A percentile compares a stretch with the other conserved stretches of the same genome.
Conservation (phyloP, 2,113 vertebrate species). For the Anguilla rostrata region DNA sequence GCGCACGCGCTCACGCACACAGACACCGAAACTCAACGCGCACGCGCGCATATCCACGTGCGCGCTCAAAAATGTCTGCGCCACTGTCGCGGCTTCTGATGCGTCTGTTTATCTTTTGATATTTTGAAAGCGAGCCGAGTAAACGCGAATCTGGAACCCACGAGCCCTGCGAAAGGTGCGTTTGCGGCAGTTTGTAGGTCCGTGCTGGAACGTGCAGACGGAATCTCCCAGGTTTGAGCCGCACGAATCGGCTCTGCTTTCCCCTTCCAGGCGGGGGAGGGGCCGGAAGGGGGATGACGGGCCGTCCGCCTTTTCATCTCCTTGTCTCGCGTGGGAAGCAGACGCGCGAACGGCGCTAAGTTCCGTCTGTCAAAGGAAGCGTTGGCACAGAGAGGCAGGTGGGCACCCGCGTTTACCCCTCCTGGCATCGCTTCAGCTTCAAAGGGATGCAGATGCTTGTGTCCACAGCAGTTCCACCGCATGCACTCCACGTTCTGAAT, state of each 20-base stretch:
- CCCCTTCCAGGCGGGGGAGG: too few relatives aligned
- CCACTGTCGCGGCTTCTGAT: background rate
- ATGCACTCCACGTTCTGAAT: constrained; percentile 49
- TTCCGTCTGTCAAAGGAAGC: background rate
- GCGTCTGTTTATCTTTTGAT: background rate
- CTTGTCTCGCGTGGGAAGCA: background rate
- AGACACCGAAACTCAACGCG: background rate
- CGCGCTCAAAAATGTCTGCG: background rate
- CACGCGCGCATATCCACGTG: background rate
- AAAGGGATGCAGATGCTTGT: constrained; percentile 41
- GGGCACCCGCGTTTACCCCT: constrained; percentile 62
- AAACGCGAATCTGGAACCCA: background rate
- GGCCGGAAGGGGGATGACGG: background rate
- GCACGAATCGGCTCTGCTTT: background rate
- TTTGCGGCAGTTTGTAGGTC: background rate
- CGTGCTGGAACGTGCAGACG: background rate
- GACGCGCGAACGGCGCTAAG: background rate
- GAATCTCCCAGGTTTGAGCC: background rate
- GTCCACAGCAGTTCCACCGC: background rate
- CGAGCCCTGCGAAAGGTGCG: background rate
- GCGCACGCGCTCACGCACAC: too few relatives aligned
- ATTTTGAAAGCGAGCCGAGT: background rate
- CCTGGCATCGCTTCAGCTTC: constrained; percentile 30
- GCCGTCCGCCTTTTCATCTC: background rate
- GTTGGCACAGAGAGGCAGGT: background rate